phyloP scores from a whole-genome alignment of 53 echinoderm and acorn worm genomes.

The Hippasteria phrygiana region DNA sequence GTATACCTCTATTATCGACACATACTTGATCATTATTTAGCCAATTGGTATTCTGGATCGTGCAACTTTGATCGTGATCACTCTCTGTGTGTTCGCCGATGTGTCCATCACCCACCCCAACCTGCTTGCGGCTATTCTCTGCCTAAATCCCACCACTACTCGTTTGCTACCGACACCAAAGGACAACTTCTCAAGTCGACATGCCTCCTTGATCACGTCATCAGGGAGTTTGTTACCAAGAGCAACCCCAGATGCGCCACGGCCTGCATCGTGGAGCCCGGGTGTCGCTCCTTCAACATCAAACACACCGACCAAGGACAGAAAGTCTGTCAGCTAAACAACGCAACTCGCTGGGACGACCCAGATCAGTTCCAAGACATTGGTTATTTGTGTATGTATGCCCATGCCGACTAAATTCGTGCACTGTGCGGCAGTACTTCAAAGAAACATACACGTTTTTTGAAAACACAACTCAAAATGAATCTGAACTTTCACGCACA shows the following conservation, averaged over 20 bases:
- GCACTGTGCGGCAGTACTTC: no score
- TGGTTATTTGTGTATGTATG: neutral
- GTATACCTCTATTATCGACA: no score
- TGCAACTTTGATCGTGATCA: no score
- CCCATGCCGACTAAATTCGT: neutral
- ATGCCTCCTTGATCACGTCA: neutral
- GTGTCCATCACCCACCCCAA: neutral
- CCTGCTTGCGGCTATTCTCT: neutral
- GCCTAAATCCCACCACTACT: neutral
- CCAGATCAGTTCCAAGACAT: neutral
- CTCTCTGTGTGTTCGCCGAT: neutral
- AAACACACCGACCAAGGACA: neutral
- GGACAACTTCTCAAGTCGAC: neutral
- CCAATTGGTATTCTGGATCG: neutral
- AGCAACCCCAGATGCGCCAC: neutral
- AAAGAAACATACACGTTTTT: no score
- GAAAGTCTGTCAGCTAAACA: neutral
- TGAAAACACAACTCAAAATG: no score
- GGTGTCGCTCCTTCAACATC: slow-evolving; percentile 9
- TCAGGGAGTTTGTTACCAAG: neutral
- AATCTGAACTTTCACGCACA: no score
- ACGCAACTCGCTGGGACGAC: neutral
- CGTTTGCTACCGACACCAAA: neutral
- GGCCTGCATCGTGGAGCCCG: neutral
- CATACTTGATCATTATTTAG: no score